Percentiles rank a stretch among this genome's conserved stretches.
phyloP scores from a whole-genome alignment of 2,888 invertebrate species.

The Parochlus steinenii region DNA sequence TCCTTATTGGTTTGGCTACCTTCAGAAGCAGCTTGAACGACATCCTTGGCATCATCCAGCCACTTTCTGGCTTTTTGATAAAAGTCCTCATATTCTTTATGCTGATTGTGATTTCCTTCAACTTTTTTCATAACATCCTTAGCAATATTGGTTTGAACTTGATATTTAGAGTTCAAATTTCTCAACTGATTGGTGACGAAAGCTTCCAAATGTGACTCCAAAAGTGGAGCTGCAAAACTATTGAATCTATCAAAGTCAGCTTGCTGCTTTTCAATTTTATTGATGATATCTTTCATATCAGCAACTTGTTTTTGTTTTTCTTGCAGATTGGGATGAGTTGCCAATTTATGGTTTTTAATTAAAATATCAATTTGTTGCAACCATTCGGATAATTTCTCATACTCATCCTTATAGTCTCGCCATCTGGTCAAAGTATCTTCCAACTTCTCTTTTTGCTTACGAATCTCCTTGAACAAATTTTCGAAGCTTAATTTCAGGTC shows the following conservation, averaged over 20 bases:
- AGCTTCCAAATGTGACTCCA: constrained; percentile 70
- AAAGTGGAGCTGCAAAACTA: constrained; percentile 53
- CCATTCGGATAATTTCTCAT: constrained; percentile 82
- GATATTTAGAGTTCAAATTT: constrained; percentile 73
- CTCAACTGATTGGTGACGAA: constrained; percentile 77
- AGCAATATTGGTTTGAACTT: constrained; percentile 73
- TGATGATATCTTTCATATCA: constrained; percentile 61
- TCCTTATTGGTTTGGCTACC: constrained; percentile 65
- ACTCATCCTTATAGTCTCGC: constrained; percentile 85
- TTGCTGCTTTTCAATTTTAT: constrained; percentile 58
- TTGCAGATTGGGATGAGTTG: constrained; percentile 55
- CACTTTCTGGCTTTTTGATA: constrained; percentile 60
- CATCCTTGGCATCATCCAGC: constrained; percentile 75
- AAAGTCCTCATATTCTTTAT: constrained; percentile 62
- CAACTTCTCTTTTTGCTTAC: constrained; percentile 66
- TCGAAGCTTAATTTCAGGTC: constrained; percentile 73
- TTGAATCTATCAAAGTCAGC: constrained; percentile 71
- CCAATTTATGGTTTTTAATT: constrained; percentile 77
- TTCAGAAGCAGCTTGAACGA: constrained; percentile 65
- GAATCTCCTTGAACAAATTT: constrained; percentile 67
- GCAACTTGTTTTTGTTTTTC: constrained; percentile 75
- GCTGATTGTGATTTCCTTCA: constrained; percentile 74
- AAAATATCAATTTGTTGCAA: constrained; percentile 81
- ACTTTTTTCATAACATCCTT: constrained; percentile 83
- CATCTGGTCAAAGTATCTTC: constrained; percentile 69